A percentile compares a stretch with the other conserved stretches of the same genome.
phyloP scores from a whole-genome alignment of 2,888 invertebrate species.

The Dendrolimus pini region DNA sequence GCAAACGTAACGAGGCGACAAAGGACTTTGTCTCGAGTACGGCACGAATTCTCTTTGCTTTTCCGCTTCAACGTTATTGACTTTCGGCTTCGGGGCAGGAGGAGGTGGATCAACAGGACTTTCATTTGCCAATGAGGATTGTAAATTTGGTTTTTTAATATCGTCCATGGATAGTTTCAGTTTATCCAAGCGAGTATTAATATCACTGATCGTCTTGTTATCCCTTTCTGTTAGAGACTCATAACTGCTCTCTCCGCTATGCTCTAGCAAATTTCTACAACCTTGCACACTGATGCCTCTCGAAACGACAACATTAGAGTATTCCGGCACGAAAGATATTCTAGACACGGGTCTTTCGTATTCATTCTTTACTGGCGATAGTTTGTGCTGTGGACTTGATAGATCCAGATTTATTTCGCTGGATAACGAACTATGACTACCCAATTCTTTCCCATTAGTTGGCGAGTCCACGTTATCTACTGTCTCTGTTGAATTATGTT shows the following conservation, averaged over 20 bases:
- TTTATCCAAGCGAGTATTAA: constrained; percentile 49
- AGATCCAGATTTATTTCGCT: constrained; percentile 77
- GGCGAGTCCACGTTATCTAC: constrained; percentile 68
- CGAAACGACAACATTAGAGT: constrained; percentile 56
- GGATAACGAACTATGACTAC: constrained; percentile 66
- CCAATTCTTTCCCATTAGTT: constrained; percentile 56
- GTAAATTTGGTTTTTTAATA: constrained; percentile 32
- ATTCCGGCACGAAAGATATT: constrained; percentile 56
- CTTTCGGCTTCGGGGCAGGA: constrained; percentile 39
- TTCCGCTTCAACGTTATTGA: constrained; percentile 45
- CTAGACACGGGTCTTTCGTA: constrained; percentile 53
- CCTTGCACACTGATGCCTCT: constrained; percentile 61
- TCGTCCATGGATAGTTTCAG: constrained; percentile 53
- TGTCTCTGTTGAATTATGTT: constrained; percentile 73
- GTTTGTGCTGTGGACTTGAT: constrained; percentile 65
- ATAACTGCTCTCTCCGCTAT: constrained; percentile 55
- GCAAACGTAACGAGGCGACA: constrained; percentile 82
- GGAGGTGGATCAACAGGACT: constrained; percentile 28
- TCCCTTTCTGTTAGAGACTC: constrained; percentile 45
- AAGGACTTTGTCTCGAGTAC: constrained; percentile 60
- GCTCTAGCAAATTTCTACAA: constrained; percentile 49
- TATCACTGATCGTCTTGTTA: constrained; percentile 35
- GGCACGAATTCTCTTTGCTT: constrained; percentile 48
- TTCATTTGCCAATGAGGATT: constrained; percentile 37
- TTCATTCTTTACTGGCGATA: constrained; percentile 50